These are phyloP conservation scores for Serilophus lunatus DNA, from an alignment of 2,113 vertebrate genomes.

Conservation along the genomic window DNA sequence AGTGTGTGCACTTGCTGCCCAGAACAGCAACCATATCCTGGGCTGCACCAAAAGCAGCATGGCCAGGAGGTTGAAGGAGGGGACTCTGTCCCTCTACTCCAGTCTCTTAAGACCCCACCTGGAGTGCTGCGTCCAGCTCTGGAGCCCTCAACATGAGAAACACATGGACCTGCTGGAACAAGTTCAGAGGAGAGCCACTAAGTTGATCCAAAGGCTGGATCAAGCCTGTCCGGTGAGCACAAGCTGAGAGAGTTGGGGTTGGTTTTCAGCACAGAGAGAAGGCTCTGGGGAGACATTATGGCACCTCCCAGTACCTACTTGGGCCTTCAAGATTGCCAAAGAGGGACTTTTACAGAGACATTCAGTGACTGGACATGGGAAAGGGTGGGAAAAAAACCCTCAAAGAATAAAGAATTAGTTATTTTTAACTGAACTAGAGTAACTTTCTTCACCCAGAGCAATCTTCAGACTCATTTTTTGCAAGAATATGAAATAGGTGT, in stretches of 20 bases:
- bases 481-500: neutral
- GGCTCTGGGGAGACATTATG: neutral
- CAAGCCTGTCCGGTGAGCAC: neutral
- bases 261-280: neutral
- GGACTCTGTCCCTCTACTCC: neutral
- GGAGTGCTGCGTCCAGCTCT: neutral
- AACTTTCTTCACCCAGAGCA: neutral
- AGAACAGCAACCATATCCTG: neutral
- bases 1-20: too few species aligned
- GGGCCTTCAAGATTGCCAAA: neutral
- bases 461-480: neutral
- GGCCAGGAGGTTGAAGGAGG: neutral
- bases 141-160: too few species aligned
- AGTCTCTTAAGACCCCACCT: neutral
- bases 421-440: neutral
- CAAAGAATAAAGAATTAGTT: neutral
- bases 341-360: neutral
- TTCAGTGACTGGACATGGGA: neutral
- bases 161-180: neutral
- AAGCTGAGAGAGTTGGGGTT: neutral
- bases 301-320: neutral
- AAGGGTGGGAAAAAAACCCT: neutral
- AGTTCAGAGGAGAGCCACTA: neutral
- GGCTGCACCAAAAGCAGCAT: neutral
- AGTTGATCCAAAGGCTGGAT: neutral